Evolutionary conservation across 2,888 invertebrate genomes (phyloP).

Genomic region (Drosophila dives): DNA sequence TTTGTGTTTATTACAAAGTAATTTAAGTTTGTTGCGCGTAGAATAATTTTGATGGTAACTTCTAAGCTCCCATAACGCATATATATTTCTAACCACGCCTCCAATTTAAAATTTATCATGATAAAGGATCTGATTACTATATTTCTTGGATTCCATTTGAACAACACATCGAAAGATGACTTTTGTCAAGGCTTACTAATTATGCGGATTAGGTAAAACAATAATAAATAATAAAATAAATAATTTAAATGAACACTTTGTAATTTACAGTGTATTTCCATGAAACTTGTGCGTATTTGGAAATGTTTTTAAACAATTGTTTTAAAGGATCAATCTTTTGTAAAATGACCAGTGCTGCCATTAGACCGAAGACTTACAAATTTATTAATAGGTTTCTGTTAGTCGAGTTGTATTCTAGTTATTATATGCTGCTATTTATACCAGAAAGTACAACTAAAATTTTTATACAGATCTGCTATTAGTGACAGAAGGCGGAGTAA

Average conservation of each 20-base stretch:
- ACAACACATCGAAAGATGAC: neutral
- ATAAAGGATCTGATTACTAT: neutral
- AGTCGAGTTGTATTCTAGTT: neutral
- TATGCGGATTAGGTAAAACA: neutral
- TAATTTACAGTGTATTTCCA: too few relatives aligned
- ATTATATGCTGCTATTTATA: conserved; percentile 29
- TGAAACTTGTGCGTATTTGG: too few relatives aligned
- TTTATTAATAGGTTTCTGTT: conserved; percentile 11
- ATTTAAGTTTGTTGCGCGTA: neutral
- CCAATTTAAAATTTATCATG: neutral
- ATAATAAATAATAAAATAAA: too few relatives aligned
- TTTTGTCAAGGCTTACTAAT: neutral
- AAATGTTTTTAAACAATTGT: too few relatives aligned
- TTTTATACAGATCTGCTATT: conserved; percentile 73
- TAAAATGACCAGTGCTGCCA: too few relatives aligned
- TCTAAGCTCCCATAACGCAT: neutral
- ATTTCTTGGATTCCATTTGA: neutral
- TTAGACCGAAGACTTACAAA: too few relatives aligned
- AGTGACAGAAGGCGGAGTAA: conserved; percentile 20
- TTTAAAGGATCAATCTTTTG: too few relatives aligned
- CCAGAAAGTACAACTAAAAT: conserved; percentile 75
- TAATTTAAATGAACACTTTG: too few relatives aligned
- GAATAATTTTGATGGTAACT: neutral
- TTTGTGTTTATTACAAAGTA: neutral
- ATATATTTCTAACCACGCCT: neutral